A percentile compares a stretch with the other conserved stretches of the same genome.
Conservation (phyloP, 2,888 invertebrate genomes). For the Hirtodrosophila histrioides region DNA sequence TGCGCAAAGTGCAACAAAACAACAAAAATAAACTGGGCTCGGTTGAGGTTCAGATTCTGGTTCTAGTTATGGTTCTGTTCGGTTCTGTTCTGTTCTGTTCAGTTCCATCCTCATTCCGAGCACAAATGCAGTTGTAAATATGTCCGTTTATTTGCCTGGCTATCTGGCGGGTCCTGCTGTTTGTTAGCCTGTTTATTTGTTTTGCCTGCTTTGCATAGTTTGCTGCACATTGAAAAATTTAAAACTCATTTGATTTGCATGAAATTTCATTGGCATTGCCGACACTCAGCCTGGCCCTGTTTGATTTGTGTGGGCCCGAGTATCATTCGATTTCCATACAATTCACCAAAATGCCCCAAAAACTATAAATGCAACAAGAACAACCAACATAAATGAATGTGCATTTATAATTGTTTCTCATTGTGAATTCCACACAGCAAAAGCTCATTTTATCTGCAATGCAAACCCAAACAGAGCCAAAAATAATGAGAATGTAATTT, state of each 20-base stretch:
- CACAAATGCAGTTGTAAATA: slow-evolving; percentile 74
- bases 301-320: slow-evolving; percentile 39
- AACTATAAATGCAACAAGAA: slow-evolving; percentile 4
- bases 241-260: slow-evolving; percentile 80
- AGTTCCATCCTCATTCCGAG: slow-evolving; percentile 1
- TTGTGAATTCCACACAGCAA: slow-evolving; percentile 28
- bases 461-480: slow-evolving; percentile 29
- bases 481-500: slow-evolving; percentile 80
- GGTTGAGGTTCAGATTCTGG: neutral
- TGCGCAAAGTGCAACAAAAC: slow-evolving; percentile 73
- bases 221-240: slow-evolving; percentile 62
- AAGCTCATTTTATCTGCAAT: slow-evolving; percentile 48
- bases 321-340: slow-evolving; percentile 45
- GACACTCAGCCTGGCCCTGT: slow-evolving; percentile 19
- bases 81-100: neutral
- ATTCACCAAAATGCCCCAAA: slow-evolving; percentile 5
- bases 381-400: slow-evolving; percentile 65
- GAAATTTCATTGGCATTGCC: slow-evolving; percentile 59
- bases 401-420: slow-evolving; percentile 75
- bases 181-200: slow-evolving; percentile 65
- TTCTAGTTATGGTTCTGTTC: neutral
- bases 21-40: slow-evolving; percentile 13
- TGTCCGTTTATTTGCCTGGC: slow-evolving; percentile 72
- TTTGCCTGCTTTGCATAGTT: slow-evolving; percentile 46
- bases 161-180: slow-evolving; percentile 42